phyloP scores from a whole-genome alignment of 2,888 invertebrate species.

The Eurytoma adleriae region DNA sequence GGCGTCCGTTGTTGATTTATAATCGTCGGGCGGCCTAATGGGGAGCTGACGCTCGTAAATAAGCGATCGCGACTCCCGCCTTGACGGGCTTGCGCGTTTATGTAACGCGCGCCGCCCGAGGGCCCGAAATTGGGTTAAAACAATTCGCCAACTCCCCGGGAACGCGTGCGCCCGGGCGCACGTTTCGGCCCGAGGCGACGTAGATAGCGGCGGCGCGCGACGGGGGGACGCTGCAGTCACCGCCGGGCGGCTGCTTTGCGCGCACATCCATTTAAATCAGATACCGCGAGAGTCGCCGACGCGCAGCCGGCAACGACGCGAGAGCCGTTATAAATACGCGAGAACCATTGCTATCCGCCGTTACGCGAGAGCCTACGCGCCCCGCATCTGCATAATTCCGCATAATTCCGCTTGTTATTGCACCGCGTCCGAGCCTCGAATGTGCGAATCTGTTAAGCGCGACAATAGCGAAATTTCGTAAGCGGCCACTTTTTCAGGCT shows the following conservation, averaged over 20 bases:
- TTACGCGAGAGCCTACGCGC: not conserved
- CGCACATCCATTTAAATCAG: conserved; percentile 43
- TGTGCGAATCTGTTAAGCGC: not conserved
- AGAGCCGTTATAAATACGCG: conserved; percentile 30
- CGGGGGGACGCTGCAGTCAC: not conserved
- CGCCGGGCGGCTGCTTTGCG: conserved; percentile 7
- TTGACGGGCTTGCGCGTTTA: not conserved
- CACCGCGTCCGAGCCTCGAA: not conserved
- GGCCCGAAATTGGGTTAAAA: conserved; percentile 53
- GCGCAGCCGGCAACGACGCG: conserved; percentile 5
- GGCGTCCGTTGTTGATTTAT: conserved; percentile 61
- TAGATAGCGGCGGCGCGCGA: conserved; percentile 5
- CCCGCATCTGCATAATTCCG: conserved; percentile 42
- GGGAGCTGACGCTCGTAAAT: conserved; percentile 60
- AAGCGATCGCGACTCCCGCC: conserved; percentile 41
- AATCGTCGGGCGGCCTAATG: conserved; percentile 45
- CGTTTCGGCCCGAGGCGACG: conserved; percentile 13
- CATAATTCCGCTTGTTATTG: conserved; percentile 44
- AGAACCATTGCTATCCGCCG: conserved; percentile 2
- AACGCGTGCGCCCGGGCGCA: not conserved
- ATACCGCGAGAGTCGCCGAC: conserved; percentile 14
- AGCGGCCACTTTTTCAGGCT: not conserved
- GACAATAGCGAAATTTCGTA: not conserved
- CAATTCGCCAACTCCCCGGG: conserved; percentile 26
- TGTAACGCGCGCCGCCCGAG: conserved; percentile 21